Base-by-base conservation (phyloP, 2,113 vertebrate genomes). In the Crocuta crocuta region DNA sequence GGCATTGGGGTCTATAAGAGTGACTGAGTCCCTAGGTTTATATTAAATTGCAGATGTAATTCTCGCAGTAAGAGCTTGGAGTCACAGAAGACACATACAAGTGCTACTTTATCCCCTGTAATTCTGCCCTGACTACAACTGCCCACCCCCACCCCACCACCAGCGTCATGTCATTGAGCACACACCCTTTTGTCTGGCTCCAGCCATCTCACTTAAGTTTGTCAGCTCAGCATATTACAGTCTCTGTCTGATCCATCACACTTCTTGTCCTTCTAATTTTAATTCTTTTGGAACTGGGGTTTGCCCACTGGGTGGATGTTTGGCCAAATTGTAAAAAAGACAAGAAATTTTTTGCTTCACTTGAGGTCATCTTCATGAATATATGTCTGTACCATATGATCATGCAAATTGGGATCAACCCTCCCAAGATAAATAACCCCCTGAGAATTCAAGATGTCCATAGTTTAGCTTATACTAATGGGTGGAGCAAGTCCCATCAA, bases 291-390 rank as follows among this genome's bases (percentile, higher is more conserved):
- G 80, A 91, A 65, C 76, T 78, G 85, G 43, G 86, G 19, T 78
- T 97, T 89, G 45, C 84, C 71, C 53, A 80, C 71, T 96, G 96
- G 84, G 87, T 95, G 81, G 92, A 97, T 45, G 33, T 87, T 92
- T 97, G 88, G 90, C 94, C 94, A 76, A 90, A 76, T 91, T 95
- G 93, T 97, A 81, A 45, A 68, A 94, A 5, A 86, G 73, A 97
- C 76, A 86, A 96, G 92, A 98, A 73, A 96, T 81, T 89, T 21
- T 90, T 97, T 5, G 2, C 58, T 95, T 97, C 53, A 45, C n/a
- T 98, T 86, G 94, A 73, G 81, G 89, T 94, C 58, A 91, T 21
- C 65, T 95, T 97, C 71, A 26, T 95, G 76, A 92, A 92, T 88
- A 95, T 96, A 73, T 81, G 89, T 95, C 91, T 95, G 61, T 78